Conservation (phyloP, 2,888 invertebrate species). For the Argyra leucocephala region DNA sequence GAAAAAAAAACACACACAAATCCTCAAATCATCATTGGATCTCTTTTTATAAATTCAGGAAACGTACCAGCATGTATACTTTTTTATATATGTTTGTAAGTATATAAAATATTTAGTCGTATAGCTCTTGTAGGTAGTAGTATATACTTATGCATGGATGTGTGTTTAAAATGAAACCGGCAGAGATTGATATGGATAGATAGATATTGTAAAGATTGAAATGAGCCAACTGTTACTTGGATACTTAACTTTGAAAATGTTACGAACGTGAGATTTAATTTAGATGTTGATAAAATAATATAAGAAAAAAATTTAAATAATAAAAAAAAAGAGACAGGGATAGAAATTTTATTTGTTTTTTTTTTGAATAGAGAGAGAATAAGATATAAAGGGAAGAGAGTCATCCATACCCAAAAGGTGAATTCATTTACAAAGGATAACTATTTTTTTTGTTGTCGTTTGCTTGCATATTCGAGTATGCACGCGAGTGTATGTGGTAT, state of each 20-base stretch:
- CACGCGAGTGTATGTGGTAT: no score
- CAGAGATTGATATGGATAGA: no score
- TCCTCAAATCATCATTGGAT: not conserved
- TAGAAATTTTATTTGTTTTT: not conserved
- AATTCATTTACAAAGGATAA: no score
- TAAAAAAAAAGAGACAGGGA: no score
- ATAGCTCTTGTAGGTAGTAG: no score
- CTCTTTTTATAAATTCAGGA: not conserved
- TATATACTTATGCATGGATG: no score
- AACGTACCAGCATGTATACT: not conserved
- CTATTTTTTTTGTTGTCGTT: no score
- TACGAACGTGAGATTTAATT: conserved; percentile 4
- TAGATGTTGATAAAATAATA: not conserved
- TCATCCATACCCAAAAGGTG: no score
- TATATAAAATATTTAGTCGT: no score
- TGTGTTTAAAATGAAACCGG: no score
- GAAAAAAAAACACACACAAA: not conserved
- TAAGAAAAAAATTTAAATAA: not conserved
- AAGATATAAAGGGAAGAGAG: not conserved
- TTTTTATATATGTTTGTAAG: no score
- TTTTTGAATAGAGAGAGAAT: not conserved
- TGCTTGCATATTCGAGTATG: no score
- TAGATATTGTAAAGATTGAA: not conserved
- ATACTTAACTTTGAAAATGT: conserved; percentile 6
- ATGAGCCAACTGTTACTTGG: conserved; percentile 3